phyloP scores from a whole-genome alignment of 2,113 vertebrate genomes.

The Carlito syrichta region DNA sequence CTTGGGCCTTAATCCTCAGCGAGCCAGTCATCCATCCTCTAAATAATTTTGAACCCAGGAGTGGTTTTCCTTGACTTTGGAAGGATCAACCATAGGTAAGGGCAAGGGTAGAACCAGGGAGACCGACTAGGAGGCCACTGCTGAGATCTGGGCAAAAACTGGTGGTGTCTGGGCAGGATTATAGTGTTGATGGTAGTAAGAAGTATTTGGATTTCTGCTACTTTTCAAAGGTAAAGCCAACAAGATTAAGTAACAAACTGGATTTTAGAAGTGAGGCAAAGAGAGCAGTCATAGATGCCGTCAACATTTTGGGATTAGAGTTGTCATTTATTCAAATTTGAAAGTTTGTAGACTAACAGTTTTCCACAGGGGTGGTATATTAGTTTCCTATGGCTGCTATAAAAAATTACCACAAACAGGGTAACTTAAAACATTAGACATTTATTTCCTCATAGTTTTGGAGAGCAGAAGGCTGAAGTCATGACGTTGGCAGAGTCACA shows the following conservation, averaged over 20 bases:
- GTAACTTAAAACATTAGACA: neutral
- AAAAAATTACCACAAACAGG: neutral
- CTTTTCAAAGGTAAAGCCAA: neutral
- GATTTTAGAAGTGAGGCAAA: neutral
- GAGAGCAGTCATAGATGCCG: neutral
- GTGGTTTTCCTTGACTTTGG: neutral
- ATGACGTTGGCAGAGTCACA: accelerated
- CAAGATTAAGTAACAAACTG: neutral
- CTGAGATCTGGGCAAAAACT: neutral
- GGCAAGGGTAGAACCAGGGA: neutral
- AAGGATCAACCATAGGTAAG: neutral
- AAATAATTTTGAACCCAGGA: neutral
- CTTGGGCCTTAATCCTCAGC: neutral
- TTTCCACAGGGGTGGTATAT: neutral
- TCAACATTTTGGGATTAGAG: neutral
- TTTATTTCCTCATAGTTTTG: neutral
- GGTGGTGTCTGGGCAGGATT: no score
- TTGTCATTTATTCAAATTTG: neutral
- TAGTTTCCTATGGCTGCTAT: neutral
- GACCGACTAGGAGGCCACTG: neutral
- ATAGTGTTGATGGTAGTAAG: neutral
- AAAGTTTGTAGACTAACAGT: neutral
- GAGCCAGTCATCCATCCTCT: neutral
- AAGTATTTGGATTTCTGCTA: neutral
- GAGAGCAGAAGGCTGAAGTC: neutral